Base-by-base conservation (phyloP, 2,113 vertebrate species). In the Phocoena phocoena region DNA sequence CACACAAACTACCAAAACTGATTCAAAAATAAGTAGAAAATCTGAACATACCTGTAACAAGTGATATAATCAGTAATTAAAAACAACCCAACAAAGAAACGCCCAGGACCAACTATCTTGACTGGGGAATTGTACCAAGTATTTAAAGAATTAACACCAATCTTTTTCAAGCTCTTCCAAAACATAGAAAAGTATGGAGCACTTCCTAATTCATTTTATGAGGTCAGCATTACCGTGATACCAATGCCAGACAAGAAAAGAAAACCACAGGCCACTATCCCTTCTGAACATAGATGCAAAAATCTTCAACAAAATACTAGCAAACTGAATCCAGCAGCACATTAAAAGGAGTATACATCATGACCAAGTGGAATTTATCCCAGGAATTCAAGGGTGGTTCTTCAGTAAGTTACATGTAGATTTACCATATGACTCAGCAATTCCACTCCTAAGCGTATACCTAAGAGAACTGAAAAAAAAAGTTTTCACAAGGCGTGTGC, bases 401-500 rank as follows among this genome's bases (percentile, higher is more conserved):
- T 82, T 86, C 36, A 47, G 50, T 58, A 93, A 90, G 33, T 58
- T 93, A 82, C 23, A 62, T 44, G 5, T 36, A 67, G 21, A 85
- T 74, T 76, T 77, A 71, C 3, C 68, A n/a, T 74, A 68, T 58
- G 3, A 70, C 5, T 28, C 20, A 92, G 47, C 31, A 77, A 50
- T 53, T 92, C 58, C 11, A 44, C 38, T 85, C 41, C 28, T 74
- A 80, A 50, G 47, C n/a, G 63, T 44, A 90, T 77, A 77, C 18
- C 18, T 53, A 93, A 91, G 26, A 88, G 5, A 95, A 90, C 33
- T 93, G 53, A 92, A 94, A 96, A 70, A 47, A 47, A 12, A 60
- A 36, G 21, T 82, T 95, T 90, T 77, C 26, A 70, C 14, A 94
- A 74, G 67, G 13, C 81, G 21, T 74, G 17, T 68, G 88, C 58